These are phyloP conservation scores for Cirrhinus mrigala DNA, from an alignment of 2,797 vertebrate species.

Conservation along the genomic window DNA sequence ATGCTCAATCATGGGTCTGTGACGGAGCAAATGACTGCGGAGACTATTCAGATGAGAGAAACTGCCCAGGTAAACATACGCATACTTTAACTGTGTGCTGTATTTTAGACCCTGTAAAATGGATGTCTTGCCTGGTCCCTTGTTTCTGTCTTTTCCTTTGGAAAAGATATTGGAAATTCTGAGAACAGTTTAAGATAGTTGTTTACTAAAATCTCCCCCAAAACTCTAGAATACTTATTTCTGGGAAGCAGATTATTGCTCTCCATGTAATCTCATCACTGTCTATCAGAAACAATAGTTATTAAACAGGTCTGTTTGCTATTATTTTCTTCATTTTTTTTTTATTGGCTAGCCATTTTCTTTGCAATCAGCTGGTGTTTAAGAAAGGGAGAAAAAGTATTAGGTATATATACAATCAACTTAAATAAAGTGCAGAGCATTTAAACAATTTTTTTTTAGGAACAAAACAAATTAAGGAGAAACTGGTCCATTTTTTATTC, in stretches of 20 bases:
- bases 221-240: too few species aligned
- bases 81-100: background rate
- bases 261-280: too few species aligned
- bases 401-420: background rate
- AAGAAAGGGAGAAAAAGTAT: background rate
- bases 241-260: too few species aligned
- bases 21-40: constrained; percentile 96
- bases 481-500: too few species aligned
- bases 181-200: background rate
- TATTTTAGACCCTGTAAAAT: background rate
- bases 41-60: constrained; percentile 93
- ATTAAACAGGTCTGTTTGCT: too few species aligned
- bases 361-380: too few species aligned
- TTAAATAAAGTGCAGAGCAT: background rate
- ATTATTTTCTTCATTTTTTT: too few species aligned
- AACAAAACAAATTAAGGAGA: background rate
- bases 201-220: too few species aligned
- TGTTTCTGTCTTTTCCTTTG: background rate
- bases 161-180: background rate
- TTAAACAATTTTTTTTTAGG: background rate
- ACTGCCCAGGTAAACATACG: constrained; percentile 81
- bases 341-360: too few species aligned
- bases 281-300: too few species aligned
- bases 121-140: background rate
- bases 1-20: constrained; percentile 90